Evolutionary conservation across 2,888 invertebrate genomes (phyloP).

Genomic region (Drosophila leonis): DNA sequence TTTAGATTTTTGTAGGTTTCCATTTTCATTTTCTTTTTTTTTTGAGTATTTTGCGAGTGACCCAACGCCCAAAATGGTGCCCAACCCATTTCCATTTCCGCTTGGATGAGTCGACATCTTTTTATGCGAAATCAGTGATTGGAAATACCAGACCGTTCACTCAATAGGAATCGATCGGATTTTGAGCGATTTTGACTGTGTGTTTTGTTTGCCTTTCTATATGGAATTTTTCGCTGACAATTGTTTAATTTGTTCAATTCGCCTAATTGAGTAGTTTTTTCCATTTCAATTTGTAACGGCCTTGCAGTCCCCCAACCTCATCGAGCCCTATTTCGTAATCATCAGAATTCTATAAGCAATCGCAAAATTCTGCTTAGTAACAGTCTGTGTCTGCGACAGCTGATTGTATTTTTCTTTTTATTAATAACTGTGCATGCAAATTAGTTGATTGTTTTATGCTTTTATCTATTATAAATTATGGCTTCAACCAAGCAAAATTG

Average conservation of each 20-base stretch:
- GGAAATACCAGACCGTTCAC: slow-evolving; percentile 58
- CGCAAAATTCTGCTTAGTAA: slow-evolving; percentile 28
- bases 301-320: slow-evolving; percentile 31
- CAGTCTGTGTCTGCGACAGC: neutral
- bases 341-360: slow-evolving; percentile 47
- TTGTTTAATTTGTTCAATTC: slow-evolving; percentile 60
- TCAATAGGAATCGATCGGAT: slow-evolving; percentile 34
- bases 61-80: slow-evolving; percentile 39
- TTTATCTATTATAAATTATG: slow-evolving; percentile 43
- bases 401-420: neutral
- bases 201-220: slow-evolving; percentile 36
- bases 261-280: slow-evolving; percentile 74
- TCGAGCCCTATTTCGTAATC: slow-evolving; percentile 55
- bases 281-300: slow-evolving; percentile 48
- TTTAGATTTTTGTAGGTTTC: neutral
- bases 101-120: slow-evolving; percentile 51
- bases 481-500: slow-evolving; percentile 35
- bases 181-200: slow-evolving; percentile 76
- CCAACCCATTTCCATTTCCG: slow-evolving; percentile 76
- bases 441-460: slow-evolving; percentile 64
- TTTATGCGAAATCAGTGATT: slow-evolving; percentile 76
- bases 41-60: slow-evolving; percentile 20
- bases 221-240: slow-evolving; percentile 63
- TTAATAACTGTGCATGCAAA: slow-evolving; percentile 60
- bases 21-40: neutral